Evolutionary conservation across 2,888 invertebrate genomes (phyloP).

Genomic region (Ectemnius lituratus): DNA sequence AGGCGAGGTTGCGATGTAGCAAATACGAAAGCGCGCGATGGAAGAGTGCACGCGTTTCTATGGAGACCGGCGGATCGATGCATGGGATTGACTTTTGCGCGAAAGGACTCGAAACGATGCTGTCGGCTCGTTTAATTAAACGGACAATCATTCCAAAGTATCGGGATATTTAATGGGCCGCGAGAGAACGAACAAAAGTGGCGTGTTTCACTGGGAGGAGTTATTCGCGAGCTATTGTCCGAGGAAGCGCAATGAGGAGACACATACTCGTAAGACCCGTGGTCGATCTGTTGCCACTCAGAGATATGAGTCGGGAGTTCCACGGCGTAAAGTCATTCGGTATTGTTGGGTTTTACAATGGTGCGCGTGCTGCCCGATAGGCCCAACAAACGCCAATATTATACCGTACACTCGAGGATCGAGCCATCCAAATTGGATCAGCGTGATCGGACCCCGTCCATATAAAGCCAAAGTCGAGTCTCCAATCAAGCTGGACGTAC

Average conservation of each 20-base stretch:
- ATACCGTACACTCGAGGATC: no score
- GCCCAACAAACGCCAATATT: neutral
- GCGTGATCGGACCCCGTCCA: no score
- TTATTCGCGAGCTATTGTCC: neutral
- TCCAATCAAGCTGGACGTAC: neutral
- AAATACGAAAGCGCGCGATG: conserved; percentile 1
- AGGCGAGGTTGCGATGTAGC: conserved; percentile 5
- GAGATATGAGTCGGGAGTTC: no score
- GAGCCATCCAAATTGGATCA: no score
- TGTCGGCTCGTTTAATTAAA: conserved; percentile 38
- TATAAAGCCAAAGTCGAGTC: neutral
- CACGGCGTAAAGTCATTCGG: no score
- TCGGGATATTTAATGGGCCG: conserved; percentile 28
- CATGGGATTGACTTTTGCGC: conserved; percentile 9
- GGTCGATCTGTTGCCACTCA: no score
- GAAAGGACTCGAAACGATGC: neutral
- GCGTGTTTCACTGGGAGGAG: neutral
- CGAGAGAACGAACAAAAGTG: conserved; percentile 7
- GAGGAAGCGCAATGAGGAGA: neutral
- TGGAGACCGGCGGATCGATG: conserved; percentile 26
- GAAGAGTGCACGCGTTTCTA: conserved; percentile 14
- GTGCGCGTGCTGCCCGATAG: neutral
- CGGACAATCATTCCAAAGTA: conserved; percentile 41
- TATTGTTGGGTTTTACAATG: no score
- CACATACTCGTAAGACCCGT: no score